phyloP scores from a whole-genome alignment of 2,888 invertebrate genomes.

The Deilephila elpenor region DNA sequence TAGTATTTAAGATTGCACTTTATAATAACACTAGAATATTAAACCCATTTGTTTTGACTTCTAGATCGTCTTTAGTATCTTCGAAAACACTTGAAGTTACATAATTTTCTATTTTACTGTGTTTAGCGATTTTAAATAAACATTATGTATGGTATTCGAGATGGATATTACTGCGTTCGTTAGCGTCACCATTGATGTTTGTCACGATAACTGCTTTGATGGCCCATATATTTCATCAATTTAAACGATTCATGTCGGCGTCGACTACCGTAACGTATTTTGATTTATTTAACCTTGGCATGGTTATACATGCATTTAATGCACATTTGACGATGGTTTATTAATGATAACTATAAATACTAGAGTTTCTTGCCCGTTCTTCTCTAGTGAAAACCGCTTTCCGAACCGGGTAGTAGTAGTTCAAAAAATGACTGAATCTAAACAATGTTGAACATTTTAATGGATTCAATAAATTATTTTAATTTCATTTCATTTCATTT shows the following conservation, averaged over 20 bases:
- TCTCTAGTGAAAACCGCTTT: too few relatives aligned
- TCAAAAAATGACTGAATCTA: too few relatives aligned
- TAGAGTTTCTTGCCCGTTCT: too few relatives aligned
- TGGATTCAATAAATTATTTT: too few relatives aligned
- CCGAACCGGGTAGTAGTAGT: too few relatives aligned
- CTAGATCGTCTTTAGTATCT: background rate
- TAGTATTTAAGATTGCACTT: background rate
- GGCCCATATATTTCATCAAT: slow-evolving; percentile 54
- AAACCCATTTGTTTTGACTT: background rate
- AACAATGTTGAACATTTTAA: too few relatives aligned
- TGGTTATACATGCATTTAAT: slow-evolving; percentile 16
- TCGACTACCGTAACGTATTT: slow-evolving; percentile 51
- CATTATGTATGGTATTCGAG: slow-evolving; percentile 57
- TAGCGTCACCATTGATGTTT: slow-evolving; percentile 56
- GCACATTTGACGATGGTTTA: slow-evolving; percentile 3
- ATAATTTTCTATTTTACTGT: slow-evolving; percentile 65
- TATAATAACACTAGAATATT: background rate
- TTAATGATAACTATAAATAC: background rate
- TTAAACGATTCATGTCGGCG: slow-evolving; percentile 42
- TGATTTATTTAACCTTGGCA: slow-evolving; percentile 51
- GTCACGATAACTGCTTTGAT: slow-evolving; percentile 62
- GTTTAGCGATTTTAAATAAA: slow-evolving; percentile 60
- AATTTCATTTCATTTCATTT: too few relatives aligned
- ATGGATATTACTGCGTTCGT: slow-evolving; percentile 66
- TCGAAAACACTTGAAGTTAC: slow-evolving; percentile 46